Evolutionary conservation across 2,888 invertebrate species (phyloP).

Genomic region (Pachydiplax longipennis): DNA sequence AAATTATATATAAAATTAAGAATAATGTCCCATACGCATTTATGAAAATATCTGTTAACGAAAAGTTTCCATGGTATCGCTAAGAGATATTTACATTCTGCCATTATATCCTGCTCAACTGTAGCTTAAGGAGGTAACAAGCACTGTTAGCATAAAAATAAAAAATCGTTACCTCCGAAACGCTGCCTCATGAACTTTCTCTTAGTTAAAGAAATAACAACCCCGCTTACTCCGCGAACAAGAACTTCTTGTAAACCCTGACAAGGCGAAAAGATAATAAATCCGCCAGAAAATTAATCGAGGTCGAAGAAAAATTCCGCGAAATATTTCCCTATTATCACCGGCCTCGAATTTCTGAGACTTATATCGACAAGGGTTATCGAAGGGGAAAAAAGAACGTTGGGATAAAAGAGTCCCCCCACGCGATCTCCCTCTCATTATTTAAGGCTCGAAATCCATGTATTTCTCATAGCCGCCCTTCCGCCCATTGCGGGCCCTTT

Average conservation of each 20-base stretch:
- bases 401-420: background rate
- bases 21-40: too few species aligned
- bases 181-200: too few species aligned
- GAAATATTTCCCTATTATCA: background rate
- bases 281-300: background rate
- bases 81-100: too few species aligned
- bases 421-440: background rate
- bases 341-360: background rate
- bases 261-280: background rate
- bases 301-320: background rate
- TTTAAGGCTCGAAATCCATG: slow-evolving; percentile 13
- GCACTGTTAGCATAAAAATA: too few species aligned
- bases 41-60: too few species aligned
- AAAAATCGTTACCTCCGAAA: too few species aligned
- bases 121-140: too few species aligned
- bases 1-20: too few species aligned
- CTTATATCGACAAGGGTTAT: background rate
- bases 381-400: background rate
- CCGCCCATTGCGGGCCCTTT: background rate
- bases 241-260: background rate
- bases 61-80: too few species aligned
- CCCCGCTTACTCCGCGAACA: background rate
- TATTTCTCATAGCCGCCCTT: background rate
- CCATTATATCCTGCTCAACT: too few species aligned
- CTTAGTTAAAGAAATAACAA: background rate